Evolutionary conservation across 2,888 invertebrate genomes (phyloP).

Genomic region (Hypomecis atomaria): DNA sequence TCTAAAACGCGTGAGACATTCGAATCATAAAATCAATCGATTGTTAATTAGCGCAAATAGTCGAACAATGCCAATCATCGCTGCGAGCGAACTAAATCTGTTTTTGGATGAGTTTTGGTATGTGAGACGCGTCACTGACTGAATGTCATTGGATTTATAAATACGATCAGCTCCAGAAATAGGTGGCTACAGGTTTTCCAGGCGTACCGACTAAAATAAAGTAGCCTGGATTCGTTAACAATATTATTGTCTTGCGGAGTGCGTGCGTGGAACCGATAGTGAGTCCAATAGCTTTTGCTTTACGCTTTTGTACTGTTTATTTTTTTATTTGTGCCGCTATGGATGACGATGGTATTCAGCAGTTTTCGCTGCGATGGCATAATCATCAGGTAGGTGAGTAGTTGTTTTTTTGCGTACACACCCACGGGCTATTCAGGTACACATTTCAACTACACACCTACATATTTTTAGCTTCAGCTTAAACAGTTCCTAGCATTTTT

Average conservation of each 20-base stretch:
- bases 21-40: conserved; percentile 39
- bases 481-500: conserved; percentile 39
- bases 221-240: conserved; percentile 84
- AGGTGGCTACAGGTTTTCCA: conserved; percentile 85
- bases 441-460: conserved; percentile 38
- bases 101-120: conserved; percentile 84
- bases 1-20: conserved; percentile 2
- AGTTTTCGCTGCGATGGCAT: conserved; percentile 94
- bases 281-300: conserved; percentile 64
- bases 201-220: conserved; percentile 85
- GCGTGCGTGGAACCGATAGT: conserved; percentile 63
- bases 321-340: conserved; percentile 60
- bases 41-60: conserved; percentile 67
- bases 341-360: conserved; percentile 87
- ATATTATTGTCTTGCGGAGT: conserved; percentile 80
- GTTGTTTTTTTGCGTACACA: conserved; percentile 64
- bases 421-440: conserved; percentile 61
- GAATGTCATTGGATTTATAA: conserved; percentile 85
- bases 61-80: conserved; percentile 80
- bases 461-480: conserved; percentile 48
- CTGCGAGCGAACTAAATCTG: conserved; percentile 79
- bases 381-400: conserved; percentile 89
- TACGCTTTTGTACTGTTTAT: conserved; percentile 59
- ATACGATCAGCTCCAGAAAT: conserved; percentile 86
- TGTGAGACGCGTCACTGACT: conserved; percentile 81